Base-by-base conservation (phyloP, 2,113 vertebrate genomes). In the Blennius ocellaris region DNA sequence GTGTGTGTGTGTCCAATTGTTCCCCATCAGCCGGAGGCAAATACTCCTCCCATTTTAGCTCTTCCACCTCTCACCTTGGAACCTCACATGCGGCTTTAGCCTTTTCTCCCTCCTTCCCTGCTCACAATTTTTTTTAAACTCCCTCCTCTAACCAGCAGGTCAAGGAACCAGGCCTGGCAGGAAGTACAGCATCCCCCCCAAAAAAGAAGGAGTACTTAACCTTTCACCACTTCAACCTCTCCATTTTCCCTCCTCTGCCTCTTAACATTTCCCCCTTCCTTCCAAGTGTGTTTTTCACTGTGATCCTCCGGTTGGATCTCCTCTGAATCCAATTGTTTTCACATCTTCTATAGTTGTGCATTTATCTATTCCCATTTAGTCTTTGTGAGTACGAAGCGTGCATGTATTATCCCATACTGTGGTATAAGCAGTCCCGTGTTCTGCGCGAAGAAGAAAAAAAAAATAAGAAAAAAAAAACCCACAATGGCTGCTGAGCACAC, bases 31-130 rank as follows among this genome's bases (percentile, higher is more conserved):
- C 59, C 79, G 54, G 85, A 85, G 78, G 87, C 82, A 92, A 91
- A 91, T 85, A 87, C 89, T 88, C 86, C 86, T 89, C 88, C 89
- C 83, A 87, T 89, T 90, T 82, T 69, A 88, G 85, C 84, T 84
- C 82, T 73, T 78, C 78, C 81, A 89, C 76, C 84, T 82, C 86
- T 88, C 87, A 89, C 88, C 89, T 88, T 83, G 85, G 78, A 85
- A 84, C 85, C 88, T 85, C 78, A 56, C 81, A 90, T 72, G 84
- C 78, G 67, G 83, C 83, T 90, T 87, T 80, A 86, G 85, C 79
- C 87, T 90, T 83, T 83, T 80, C 73, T 83, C 78, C 76, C 65
- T 80, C 72, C 57, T 68, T 79, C 62, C 57, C 55, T 73, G 44
- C 43, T 65, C 73, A 11, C n/a, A 6, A 30, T 36, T 68, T 65